These are phyloP conservation scores for Melieria picta DNA, from an alignment of 2,888 invertebrate genomes.

Conservation along the genomic window DNA sequence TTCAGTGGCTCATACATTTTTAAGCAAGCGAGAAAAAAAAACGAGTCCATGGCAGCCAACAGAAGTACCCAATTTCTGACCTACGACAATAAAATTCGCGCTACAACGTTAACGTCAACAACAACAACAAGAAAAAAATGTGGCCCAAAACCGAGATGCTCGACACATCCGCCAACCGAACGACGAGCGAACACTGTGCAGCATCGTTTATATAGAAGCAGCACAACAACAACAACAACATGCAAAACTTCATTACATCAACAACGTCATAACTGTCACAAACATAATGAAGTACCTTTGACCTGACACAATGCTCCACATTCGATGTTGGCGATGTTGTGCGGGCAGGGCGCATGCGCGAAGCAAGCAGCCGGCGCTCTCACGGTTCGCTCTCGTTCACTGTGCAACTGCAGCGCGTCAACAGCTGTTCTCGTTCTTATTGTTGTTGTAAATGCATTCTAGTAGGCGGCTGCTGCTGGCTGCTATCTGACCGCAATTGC, in stretches of 20 bases:
- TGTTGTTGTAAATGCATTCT: no score
- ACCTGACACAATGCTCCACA: conserved; percentile 61
- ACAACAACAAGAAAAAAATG: no score
- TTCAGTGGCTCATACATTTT: conserved; percentile 5
- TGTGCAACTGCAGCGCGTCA: no score
- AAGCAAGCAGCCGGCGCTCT: neutral
- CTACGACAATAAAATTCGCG: conserved; percentile 59
- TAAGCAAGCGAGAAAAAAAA: neutral
- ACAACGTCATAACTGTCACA: neutral
- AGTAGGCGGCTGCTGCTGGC: no score
- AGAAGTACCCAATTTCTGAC: conserved; percentile 50
- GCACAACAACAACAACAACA: conserved; percentile 28
- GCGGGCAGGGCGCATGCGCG: neutral
- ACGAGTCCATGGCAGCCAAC: neutral
- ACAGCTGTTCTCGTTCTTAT: no score
- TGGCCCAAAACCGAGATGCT: no score
- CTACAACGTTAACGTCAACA: conserved; percentile 31
- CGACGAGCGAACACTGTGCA: neutral
- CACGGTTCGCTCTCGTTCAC: no score
- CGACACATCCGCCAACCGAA: neutral
- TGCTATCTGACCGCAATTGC: no score
- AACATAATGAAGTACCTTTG: conserved; percentile 43
- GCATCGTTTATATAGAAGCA: conserved; percentile 17
- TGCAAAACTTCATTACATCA: neutral
- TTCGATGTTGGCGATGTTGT: conserved; percentile 52